Evolutionary conservation across 92 coral and sea anemone species (phyloP).

Genomic region (Porites lobata): DNA sequence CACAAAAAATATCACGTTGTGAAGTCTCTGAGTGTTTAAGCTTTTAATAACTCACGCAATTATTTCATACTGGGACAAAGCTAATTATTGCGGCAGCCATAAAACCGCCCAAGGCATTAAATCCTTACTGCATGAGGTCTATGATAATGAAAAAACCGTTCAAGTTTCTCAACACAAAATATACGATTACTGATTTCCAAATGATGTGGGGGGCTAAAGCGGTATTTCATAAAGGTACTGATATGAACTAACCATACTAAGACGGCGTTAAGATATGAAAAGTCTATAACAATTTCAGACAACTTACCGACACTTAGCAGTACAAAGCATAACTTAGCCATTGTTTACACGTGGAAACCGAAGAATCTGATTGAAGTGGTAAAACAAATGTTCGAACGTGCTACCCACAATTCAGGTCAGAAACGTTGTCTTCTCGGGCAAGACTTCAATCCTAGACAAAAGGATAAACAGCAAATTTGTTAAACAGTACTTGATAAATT

Average conservation of each 20-base stretch:
- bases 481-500: not conserved
- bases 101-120: not conserved
- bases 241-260: not conserved
- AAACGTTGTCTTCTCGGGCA: not conserved
- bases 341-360: conserved; percentile 28
- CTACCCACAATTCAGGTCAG: not conserved
- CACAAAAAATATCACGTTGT: not conserved
- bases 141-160: not conserved
- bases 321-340: conserved; percentile 7
- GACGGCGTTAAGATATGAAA: not conserved
- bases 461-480: not conserved
- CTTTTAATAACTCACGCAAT: no score
- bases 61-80: not conserved
- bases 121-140: conserved; percentile 16
- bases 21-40: no score
- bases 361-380: conserved; percentile 9
- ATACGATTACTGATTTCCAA: not conserved
- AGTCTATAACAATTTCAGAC: not conserved
- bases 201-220: not conserved
- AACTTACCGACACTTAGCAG: conserved; percentile 24
- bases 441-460: conserved; percentile 1
- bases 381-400: conserved; percentile 20
- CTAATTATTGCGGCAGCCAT: not conserved
- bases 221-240: not conserved
- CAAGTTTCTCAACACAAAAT: not conserved